A percentile compares a stretch with the other conserved stretches of the same genome.
phyloP scores from a whole-genome alignment of 2,888 invertebrate genomes.

The Gnatocerus cornutus region DNA sequence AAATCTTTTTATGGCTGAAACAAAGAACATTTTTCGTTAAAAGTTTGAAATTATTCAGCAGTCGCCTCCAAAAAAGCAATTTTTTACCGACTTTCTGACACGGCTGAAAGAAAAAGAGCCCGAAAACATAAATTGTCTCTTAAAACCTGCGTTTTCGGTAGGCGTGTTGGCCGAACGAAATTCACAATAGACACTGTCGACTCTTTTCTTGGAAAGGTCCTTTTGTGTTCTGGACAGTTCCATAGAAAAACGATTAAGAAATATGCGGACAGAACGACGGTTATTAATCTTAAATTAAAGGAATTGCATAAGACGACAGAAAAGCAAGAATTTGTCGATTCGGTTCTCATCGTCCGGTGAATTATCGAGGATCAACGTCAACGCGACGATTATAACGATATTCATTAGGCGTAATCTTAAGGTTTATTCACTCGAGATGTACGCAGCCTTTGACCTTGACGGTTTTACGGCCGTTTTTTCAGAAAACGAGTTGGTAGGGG shows the following conservation, averaged over 20 bases:
- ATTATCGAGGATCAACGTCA: slow-evolving; percentile 26
- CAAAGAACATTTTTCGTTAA: too few species aligned
- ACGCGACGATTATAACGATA: slow-evolving; percentile 15
- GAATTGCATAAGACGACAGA: slow-evolving; percentile 18
- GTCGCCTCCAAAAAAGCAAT: slow-evolving; percentile 11
- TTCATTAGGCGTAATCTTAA: slow-evolving; percentile 22
- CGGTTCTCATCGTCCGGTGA: slow-evolving; percentile 17
- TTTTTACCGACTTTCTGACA: slow-evolving; percentile 32
- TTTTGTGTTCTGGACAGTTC: slow-evolving; percentile 24
- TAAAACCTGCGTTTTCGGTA: slow-evolving; percentile 30
- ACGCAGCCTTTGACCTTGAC: slow-evolving; percentile 23
- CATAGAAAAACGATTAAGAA: slow-evolving; percentile 38
- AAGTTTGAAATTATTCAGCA: too few species aligned
- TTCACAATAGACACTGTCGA: slow-evolving; percentile 30
- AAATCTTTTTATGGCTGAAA: too few species aligned
- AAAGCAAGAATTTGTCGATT: slow-evolving; percentile 11
- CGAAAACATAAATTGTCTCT: slow-evolving; percentile 32
- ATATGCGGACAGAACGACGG: slow-evolving; percentile 29
- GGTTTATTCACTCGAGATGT: slow-evolving; percentile 23
- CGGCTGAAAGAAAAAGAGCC: slow-evolving; percentile 11
- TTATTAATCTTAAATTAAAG: slow-evolving; percentile 25
- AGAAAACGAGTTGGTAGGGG: not conserved
- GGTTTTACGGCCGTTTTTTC: slow-evolving; percentile 7
- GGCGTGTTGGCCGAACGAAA: slow-evolving; percentile 31
- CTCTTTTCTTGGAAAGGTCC: slow-evolving; percentile 30